phyloP scores from a whole-genome alignment of 2,888 invertebrate species.

The Ecliptopera silaceata region DNA sequence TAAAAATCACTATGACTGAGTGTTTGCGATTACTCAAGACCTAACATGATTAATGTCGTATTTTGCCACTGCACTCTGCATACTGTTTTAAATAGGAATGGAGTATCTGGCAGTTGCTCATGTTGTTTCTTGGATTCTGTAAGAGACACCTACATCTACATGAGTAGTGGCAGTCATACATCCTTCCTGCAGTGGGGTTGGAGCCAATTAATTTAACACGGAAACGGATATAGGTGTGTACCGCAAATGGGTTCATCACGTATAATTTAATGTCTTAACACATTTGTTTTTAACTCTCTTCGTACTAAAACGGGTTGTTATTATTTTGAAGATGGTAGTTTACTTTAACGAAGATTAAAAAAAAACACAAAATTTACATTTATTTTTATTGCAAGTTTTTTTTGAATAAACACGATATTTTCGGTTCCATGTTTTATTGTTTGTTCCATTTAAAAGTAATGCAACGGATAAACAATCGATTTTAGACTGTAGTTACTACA shows the following conservation, averaged over 20 bases:
- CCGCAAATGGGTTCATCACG: conserved; percentile 73
- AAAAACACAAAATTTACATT: no score
- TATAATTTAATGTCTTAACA: conserved; percentile 56
- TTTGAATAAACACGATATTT: no score
- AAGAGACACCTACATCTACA: conserved; percentile 65
- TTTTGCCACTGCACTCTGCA: neutral
- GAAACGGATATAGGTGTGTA: conserved; percentile 69
- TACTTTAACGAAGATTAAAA: neutral
- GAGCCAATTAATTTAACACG: conserved; percentile 80
- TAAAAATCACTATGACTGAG: no score
- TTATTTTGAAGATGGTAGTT: neutral
- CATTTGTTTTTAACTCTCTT: conserved; percentile 30
- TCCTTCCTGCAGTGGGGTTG: conserved; percentile 71
- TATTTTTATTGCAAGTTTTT: no score
- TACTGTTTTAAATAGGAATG: neutral
- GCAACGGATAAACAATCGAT: no score
- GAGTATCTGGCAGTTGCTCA: conserved; percentile 13
- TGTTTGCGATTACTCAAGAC: no score
- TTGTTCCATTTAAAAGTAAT: no score
- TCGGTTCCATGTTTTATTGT: no score
- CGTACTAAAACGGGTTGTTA: neutral
- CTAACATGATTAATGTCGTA: no score
- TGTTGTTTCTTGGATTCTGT: conserved; percentile 19
- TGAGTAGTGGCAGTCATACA: conserved; percentile 76
- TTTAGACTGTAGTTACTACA: no score